Evolutionary conservation across 2,113 vertebrate species (phyloP), one percentile per base, ranked within the genome.

Genomic region (Cyanistes caeruleus): DNA sequence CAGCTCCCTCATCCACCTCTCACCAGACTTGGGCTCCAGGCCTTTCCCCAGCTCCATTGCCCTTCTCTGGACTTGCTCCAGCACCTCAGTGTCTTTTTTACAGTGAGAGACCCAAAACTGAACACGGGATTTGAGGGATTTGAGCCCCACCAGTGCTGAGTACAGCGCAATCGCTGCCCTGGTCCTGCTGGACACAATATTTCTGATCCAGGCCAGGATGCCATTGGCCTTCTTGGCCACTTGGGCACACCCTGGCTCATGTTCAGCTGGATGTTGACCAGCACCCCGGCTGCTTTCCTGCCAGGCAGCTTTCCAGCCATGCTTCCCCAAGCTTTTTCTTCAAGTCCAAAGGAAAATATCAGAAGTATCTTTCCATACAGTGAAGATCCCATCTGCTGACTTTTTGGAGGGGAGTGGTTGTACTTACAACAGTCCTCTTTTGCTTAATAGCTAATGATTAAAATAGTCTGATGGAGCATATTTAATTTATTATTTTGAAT

Each of bases 61-160:
- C 19, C 12, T 49, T 37, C 31, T 43, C 48, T 27, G 55, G 10
- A 55, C 25, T 0, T 0, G 0, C 33, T 75, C n/a, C 53, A 60
- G 28, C 30, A 10, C 8, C 21, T 62, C 41, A 27, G 2, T 33
- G 11, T 37, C 12, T 13, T 37, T 74, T 18, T 28, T 59, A 15
- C 3, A 20, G 7, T 33, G 52, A 52, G 27, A 2, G 15, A 4
- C 44, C 37, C 31, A 44, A 6, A 78, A 59, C 13, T 52, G 33
- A 52, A 11, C 27, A 11, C 18, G 44, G 9, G 39, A 39, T 44
- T 8, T 5, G 5, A 4, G 44, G 9, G 39, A 39, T 44, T 8
- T 5, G 5, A 4, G 39, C 27, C 15, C 43, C 27, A 11, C 15
- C 59, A 33, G 33, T 65, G 68, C 22, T 0, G 1, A 52, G 27